These are phyloP conservation scores for Ascaphus truei DNA, from an alignment of 2,113 vertebrate genomes.

Conservation along the genomic window DNA sequence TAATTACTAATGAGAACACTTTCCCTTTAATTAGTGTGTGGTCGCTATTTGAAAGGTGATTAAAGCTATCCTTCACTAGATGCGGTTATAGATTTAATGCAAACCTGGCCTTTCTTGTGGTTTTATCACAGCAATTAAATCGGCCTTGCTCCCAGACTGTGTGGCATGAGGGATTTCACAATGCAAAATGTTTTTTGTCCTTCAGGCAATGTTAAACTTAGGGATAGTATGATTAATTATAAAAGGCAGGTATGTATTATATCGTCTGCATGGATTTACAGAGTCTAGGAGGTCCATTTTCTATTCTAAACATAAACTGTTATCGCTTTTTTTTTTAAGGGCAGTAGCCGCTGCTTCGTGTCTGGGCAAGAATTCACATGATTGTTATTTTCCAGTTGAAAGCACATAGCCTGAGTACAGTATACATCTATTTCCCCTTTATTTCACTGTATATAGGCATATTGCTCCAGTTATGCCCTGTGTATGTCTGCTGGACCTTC, in stretches of 20 bases:
- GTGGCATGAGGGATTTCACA: slow-evolving; percentile 84
- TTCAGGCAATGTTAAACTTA: slow-evolving; percentile 84
- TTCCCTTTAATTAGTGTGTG: slow-evolving; percentile 96
- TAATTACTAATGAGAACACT: slow-evolving; percentile 70
- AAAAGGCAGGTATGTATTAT: slow-evolving; percentile 85
- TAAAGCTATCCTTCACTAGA: slow-evolving; percentile 81
- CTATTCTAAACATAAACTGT: slow-evolving; percentile 41
- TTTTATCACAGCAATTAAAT: slow-evolving; percentile 93
- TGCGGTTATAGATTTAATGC: slow-evolving; percentile 89
- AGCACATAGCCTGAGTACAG: too few relatives aligned
- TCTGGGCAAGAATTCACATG: slow-evolving; percentile 30
- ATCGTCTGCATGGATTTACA: slow-evolving; percentile 54
- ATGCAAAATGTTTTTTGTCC: slow-evolving; percentile 73
- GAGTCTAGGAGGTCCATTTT: slow-evolving; percentile 54
- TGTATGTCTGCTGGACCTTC: too few relatives aligned
- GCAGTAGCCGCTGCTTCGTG: slow-evolving; percentile 32
- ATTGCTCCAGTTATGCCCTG: too few relatives aligned
- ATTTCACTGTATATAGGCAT: too few relatives aligned
- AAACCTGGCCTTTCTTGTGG: slow-evolving; percentile 96
- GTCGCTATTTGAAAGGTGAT: slow-evolving; percentile 88
- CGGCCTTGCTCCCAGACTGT: slow-evolving; percentile 79
- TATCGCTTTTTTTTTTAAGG: slow-evolving; percentile 21
- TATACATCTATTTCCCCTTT: too few relatives aligned
- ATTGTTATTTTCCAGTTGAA: too few relatives aligned
- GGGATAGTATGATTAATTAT: slow-evolving; percentile 94